These are phyloP conservation scores for Orchesella cincta DNA, from an alignment of 1,140 invertebrate species.

Conservation along the genomic window DNA sequence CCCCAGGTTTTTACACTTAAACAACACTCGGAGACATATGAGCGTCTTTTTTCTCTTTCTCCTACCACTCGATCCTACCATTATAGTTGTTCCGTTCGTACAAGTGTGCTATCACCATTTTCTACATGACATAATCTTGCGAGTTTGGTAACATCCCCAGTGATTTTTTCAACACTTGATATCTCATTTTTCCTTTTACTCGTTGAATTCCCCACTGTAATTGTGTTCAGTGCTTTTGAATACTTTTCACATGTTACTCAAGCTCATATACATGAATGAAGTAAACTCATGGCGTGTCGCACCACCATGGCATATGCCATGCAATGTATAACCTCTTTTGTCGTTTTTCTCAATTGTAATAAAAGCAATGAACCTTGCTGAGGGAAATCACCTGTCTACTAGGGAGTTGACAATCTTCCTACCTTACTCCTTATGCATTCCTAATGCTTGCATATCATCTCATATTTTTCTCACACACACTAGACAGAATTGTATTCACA, in stretches of 20 bases:
- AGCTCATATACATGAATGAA: neutral
- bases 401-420: slow-evolving; percentile 20
- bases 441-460: neutral
- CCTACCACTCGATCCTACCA: too few species aligned
- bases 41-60: too few species aligned
- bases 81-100: neutral
- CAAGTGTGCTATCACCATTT: slow-evolving; percentile 16
- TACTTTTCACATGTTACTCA: neutral
- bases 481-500: neutral
- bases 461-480: neutral
- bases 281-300: neutral
- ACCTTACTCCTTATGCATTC: neutral
- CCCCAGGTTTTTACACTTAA: slow-evolving; percentile 14
- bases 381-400: slow-evolving; percentile 27
- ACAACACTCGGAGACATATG: slow-evolving; percentile 19
- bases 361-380: slow-evolving; percentile 14
- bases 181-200: slow-evolving; percentile 20
- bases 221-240: slow-evolving; percentile 1
- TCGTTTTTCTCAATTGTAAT: slow-evolving; percentile 26
- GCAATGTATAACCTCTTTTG: slow-evolving; percentile 13
- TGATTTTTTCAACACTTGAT: slow-evolving; percentile 24
- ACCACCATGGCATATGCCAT: neutral
- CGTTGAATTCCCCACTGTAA: slow-evolving; percentile 6
- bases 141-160: slow-evolving; percentile 10
- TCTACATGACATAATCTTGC: slow-evolving; percentile 27